A percentile compares a stretch with the other conserved stretches of the same genome.
These are phyloP conservation scores for Caenorhabditis drosophilae DNA, from an alignment of 2,888 invertebrate genomes.

Conservation along the genomic window DNA sequence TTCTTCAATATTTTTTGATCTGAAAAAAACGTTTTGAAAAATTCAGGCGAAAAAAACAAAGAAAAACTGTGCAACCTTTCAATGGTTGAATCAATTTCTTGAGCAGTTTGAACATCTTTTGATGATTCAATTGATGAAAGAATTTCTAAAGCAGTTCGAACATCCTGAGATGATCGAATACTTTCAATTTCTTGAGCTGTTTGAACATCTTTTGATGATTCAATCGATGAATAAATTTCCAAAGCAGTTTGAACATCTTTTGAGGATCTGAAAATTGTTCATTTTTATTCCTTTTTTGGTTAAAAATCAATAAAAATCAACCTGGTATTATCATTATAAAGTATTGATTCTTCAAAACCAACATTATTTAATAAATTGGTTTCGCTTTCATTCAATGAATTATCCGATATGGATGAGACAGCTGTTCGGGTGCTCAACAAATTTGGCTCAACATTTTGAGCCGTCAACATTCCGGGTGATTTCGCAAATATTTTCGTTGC, in stretches of 20 bases:
- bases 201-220: not conserved
- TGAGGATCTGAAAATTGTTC: not conserved
- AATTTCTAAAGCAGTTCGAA: slow-evolving; percentile 11
- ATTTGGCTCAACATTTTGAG: slow-evolving; percentile 31
- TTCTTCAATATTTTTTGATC: not conserved
- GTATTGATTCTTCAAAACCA: not conserved
- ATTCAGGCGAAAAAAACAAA: not conserved
- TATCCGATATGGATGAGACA: slow-evolving; percentile 9
- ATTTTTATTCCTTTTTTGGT: not conserved
- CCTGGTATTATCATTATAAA: not conserved
- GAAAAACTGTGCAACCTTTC: not conserved
- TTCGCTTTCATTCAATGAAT: not conserved
- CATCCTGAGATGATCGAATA: slow-evolving; percentile 3
- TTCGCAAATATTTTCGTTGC: slow-evolving; percentile 5
- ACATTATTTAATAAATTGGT: too few relatives aligned
- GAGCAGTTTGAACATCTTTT: slow-evolving; percentile 27
- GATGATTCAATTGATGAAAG: slow-evolving; percentile 22
- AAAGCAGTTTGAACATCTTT: slow-evolving; percentile 24
- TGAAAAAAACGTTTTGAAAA: not conserved
- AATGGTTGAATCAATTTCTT: not conserved
- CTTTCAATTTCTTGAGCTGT: slow-evolving; percentile 6
- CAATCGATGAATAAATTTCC: slow-evolving; percentile 5
- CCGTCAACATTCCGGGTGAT: slow-evolving; percentile 15
- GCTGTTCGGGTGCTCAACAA: slow-evolving; percentile 26
- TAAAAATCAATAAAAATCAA: not conserved